Evolutionary conservation across 2,797 vertebrate species (phyloP), one percentile per base, ranked within the genome.

Genomic region (Rhinichthys osculus): DNA sequence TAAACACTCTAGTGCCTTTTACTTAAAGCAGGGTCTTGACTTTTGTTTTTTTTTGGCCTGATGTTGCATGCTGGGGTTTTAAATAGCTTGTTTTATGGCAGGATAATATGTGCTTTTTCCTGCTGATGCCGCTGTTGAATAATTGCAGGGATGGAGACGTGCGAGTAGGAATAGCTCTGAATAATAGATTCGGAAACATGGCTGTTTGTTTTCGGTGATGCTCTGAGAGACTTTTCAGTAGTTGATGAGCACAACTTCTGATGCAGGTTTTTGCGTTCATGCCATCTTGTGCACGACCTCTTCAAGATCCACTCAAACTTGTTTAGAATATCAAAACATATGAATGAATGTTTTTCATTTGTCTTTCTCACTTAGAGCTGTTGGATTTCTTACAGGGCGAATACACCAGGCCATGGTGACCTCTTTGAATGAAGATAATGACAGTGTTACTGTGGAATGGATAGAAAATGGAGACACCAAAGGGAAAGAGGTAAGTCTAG

Each of bases 341-440:
- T 62, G 16, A 23, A 21, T 76, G 2, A 50, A 62, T 62, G 16
- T 44, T 69, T 69, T 62, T 14, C 59, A 62, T 30, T 30, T 83
- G 54, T n/a, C 14, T 17, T 52, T 70, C 17, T 72, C 7, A 44
- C 66, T 5, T 38, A 62, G 67, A 50, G 27, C 67, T 81, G 78
- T 78, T 44, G 88, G 38, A 90, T 92, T n/a, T 40, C 67, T 91
- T 89, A 84, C 93, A 99, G 98, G 98, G 42, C 96, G 98, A 91
- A 98, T 99, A 95, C 98, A 99, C 90, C 97, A 99, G 93, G 98
- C 98, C 82, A 99, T 99, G 98, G 98, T 99, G 90, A 99, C 98
- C 40, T 99, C 97, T 14, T 92, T 99, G 90, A 98, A 98, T 90
- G 97, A 99, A 91, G 97, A 99, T 91, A 98, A 98, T 67, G 98